Conservation (phyloP, 2,888 invertebrate genomes). For the Deilephila porcellus region DNA sequence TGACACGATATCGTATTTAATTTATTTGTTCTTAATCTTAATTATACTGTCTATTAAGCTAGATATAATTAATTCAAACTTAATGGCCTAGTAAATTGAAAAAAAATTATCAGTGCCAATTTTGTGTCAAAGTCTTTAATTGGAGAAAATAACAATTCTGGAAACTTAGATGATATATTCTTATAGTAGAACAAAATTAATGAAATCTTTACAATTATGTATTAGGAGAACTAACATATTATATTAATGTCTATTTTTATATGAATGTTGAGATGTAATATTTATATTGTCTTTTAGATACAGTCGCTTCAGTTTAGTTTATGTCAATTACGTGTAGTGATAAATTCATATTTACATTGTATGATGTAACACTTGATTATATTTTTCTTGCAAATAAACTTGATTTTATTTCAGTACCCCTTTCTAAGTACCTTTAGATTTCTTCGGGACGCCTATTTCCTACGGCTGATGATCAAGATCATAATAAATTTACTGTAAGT, state of each 20-base stretch:
- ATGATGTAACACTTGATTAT: conserved; percentile 50
- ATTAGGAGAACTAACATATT: conserved; percentile 27
- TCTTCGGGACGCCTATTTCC: too few species aligned
- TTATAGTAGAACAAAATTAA: not conserved
- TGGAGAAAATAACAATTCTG: not conserved
- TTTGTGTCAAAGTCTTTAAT: not conserved
- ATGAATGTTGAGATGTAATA: conserved; percentile 54
- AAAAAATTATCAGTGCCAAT: conserved; percentile 13
- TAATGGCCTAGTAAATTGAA: conserved; percentile 1
- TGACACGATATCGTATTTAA: not conserved
- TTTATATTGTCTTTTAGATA: conserved; percentile 19
- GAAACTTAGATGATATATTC: not conserved
- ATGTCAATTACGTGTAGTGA: conserved; percentile 57
- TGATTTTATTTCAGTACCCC: conserved; percentile 2
- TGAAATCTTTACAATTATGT: not conserved
- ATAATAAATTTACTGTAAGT: too few species aligned
- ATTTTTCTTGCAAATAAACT: not conserved
- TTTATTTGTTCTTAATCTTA: not conserved
- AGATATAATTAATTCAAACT: not conserved
- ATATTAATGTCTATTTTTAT: conserved; percentile 65
- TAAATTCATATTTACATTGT: conserved; percentile 39
- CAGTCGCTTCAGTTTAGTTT: conserved; percentile 40
- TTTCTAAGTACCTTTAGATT: not conserved
- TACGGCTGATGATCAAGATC: too few species aligned
- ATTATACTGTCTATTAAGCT: not conserved